Conservation (phyloP, 2,888 invertebrate species). For the Argynnis bischoffii region DNA sequence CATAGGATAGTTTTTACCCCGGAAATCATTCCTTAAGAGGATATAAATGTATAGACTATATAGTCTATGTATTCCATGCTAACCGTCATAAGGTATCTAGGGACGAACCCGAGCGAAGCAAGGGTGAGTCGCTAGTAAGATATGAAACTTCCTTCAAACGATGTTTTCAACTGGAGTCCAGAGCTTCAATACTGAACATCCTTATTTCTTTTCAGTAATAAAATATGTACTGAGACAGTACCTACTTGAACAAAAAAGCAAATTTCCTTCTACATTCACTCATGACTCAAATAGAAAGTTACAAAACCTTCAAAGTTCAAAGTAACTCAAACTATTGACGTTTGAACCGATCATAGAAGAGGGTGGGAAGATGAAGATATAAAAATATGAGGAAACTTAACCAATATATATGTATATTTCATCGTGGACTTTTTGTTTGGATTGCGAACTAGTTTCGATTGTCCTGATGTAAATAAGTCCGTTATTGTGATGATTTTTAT, state of each 20-base stretch:
- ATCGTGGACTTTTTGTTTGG: slow-evolving; percentile 42
- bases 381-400: slow-evolving; percentile 47
- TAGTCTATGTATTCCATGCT: too few species aligned
- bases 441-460: slow-evolving; percentile 41
- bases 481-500: slow-evolving; percentile 21
- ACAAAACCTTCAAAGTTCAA: slow-evolving; percentile 22
- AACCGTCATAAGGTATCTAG: too few species aligned
- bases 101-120: too few species aligned
- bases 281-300: slow-evolving; percentile 11
- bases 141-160: too few species aligned
- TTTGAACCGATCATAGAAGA: slow-evolving; percentile 24
- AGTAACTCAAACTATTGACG: slow-evolving; percentile 28
- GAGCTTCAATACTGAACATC: too few species aligned
- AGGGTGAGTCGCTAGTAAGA: too few species aligned
- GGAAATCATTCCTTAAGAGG: too few species aligned
- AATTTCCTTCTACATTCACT: slow-evolving; percentile 2
- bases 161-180: too few species aligned
- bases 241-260: not conserved
- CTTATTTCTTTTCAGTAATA: not conserved
- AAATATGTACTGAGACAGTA: not conserved
- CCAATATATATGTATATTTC: slow-evolving; percentile 46
- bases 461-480: slow-evolving; percentile 40
- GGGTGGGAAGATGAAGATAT: slow-evolving; percentile 19
- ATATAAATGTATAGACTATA: too few species aligned
- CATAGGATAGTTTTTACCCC: too few species aligned